Evolutionary conservation across 2,113 vertebrate species (phyloP), one percentile per base, ranked within the genome.

Genomic region (Urocitellus parryii): DNA sequence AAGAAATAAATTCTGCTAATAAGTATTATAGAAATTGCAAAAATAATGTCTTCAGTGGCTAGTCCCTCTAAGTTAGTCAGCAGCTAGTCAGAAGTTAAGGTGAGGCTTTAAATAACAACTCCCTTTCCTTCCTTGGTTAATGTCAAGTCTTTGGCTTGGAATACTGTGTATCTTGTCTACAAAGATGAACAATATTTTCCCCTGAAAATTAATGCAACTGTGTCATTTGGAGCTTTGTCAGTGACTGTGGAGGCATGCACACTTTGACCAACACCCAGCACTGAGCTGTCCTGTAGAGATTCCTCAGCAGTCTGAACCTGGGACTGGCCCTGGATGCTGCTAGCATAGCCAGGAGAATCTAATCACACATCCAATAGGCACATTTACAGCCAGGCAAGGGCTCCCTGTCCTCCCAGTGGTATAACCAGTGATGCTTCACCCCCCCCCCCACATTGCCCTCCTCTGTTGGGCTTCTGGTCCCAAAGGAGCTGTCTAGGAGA

Each of bases 181-280:
- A 61, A n/a, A 74, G 39, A 91, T 0, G 20, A 20, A 22, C 39
- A 25, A 37, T 25, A 53, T 48, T 88, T 82, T 5, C 51, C 13
- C 56, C 22, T 56, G 48, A 61, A 53, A 37, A 72, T 5, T 4
- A 48, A n/a, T 4, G 13, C 18, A 20, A 5, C 22, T 12, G 45
- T n/a, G 22, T 24, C 17, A 1, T 4, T 2, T 0, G 3, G 80
- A 12, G 8, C 5, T 39, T 0, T 27, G 25, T 39, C 53, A 12
- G 4, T 1, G 58, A 8, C 27, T 5, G 11, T 17, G 63, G n/a
- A 6, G 2, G n/a, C 37, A 8, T 11, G 22, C 4, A 14, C 27
- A 73, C 61, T n/a, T 16, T 78, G 67, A 32, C 25, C 67, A 14
- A 17, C 8, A 1, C 27, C 9, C 8, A 51, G 32, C 48, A 18